Evolutionary conservation across 64 coral and sea anemone species (phyloP), one percentile per base, ranked within the genome.

Genomic region (Trachythela sp.): DNA sequence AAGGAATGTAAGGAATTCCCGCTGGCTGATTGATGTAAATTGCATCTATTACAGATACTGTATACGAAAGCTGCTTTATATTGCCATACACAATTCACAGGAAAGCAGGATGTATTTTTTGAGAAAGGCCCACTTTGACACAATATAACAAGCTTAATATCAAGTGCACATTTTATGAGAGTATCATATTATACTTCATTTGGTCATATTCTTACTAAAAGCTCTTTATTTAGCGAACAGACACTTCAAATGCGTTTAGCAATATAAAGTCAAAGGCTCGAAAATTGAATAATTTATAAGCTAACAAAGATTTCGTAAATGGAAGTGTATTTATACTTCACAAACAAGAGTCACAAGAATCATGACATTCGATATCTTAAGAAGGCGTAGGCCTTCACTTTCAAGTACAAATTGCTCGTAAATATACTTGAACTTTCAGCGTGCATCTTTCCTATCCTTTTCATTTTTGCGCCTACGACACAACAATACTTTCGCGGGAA

Each of bases 321-420:
- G 56, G 20, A 64, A 64, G 42, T 45, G 42, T 6, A 45, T 45
- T 45, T 4, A 45, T 6, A 64, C 20, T 2, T 64, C 56, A 22
- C 26, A n/a, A 64, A 64, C 26, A 64, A n/a, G 56, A 24, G 13
- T 11, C 49, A 1, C 49, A 31, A 72, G 29, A 14, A 72, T 24
- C 26, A 26, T 80, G 75, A 34, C 75, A 80, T 80, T 36, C 33
- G 37, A 80, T 80, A 80, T 80, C 31, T 36, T 1, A 39, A 36
- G 33, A 37, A 80, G 75, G 75, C 75, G 75, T 80, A 35, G 75
- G 75, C 75, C 9, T 39, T 36, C n/a, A n/a, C n/a, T 80, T 29
- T 14, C 18, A n/a, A 45, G 42, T 45, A 6, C 42, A 64, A 52
- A 64, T 64, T 64, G 56, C 56, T 64, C 56, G 56, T 5, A n/a